Percentiles rank a stretch among this genome's conserved stretches.
phyloP scores from a whole-genome alignment of 2,797 vertebrate genomes.

The Melanotaenia maccullochi region DNA sequence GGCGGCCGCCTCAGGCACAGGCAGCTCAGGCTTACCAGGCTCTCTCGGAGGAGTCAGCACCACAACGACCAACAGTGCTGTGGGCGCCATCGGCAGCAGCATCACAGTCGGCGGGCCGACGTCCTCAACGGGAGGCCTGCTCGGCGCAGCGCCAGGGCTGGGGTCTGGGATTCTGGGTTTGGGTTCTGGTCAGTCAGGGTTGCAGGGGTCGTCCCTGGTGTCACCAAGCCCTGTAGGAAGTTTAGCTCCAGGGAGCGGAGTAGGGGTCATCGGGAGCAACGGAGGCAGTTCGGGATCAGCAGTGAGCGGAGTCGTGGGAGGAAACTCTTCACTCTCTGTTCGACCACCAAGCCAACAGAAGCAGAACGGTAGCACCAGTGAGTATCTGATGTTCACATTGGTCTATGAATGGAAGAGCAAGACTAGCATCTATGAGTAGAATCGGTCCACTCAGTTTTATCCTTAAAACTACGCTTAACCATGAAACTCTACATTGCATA shows the following conservation, averaged over 20 bases:
- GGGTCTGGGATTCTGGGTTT: conserved; percentile 78
- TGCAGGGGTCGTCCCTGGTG: conserved; percentile 67
- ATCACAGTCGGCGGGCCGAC: conserved; percentile 71
- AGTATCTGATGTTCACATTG: conserved; percentile 58
- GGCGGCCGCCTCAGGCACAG: conserved; percentile 79
- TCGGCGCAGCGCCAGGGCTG: conserved; percentile 68
- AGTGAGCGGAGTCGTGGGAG: conserved; percentile 51
- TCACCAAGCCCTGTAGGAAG: conserved; percentile 63
- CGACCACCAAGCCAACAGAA: conserved; percentile 80
- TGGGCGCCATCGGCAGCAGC: conserved; percentile 63
- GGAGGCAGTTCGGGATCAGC: conserved; percentile 59
- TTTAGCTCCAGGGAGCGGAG: conserved; percentile 64
- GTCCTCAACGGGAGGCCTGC: conserved; percentile 62
- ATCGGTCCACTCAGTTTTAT: not conserved
- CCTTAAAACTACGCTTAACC: too few relatives aligned
- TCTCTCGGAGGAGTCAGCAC: conserved; percentile 67
- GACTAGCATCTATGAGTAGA: not conserved
- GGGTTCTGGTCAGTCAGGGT: conserved; percentile 61
- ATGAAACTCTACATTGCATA: too few relatives aligned
- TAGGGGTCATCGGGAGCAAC: conserved; percentile 78
- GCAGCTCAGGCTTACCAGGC: conserved; percentile 60
- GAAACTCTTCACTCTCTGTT: conserved; percentile 53
- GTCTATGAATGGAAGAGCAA: not conserved
- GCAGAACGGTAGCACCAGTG: conserved; percentile 90
- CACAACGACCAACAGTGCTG: conserved; percentile 26